Percentiles rank a stretch among this genome's conserved stretches.
Evolutionary conservation across 2,888 invertebrate genomes (phyloP).

Genomic region (Acanthosoma haemorrhoidale): DNA sequence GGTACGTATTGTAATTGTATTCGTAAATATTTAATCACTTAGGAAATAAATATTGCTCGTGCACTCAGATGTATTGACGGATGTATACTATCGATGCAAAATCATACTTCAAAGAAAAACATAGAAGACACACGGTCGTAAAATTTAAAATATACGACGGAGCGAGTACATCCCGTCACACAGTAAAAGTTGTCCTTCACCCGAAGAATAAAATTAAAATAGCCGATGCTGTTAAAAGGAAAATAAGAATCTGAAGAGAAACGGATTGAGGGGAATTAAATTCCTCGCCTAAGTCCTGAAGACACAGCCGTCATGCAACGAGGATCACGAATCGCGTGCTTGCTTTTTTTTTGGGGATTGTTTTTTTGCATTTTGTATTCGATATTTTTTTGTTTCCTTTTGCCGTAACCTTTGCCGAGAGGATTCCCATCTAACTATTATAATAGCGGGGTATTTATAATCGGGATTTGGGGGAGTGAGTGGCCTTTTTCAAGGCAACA

Average conservation of each 20-base stretch:
- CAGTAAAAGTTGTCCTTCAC: not conserved
- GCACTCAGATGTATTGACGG: too few relatives aligned
- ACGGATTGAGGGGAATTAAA: too few relatives aligned
- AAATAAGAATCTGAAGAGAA: too few relatives aligned
- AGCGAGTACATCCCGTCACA: not conserved
- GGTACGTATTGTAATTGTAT: too few relatives aligned
- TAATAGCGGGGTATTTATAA: too few relatives aligned
- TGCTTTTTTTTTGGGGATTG: not conserved
- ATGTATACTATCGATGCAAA: too few relatives aligned
- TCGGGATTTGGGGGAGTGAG: not conserved
- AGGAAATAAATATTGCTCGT: too few relatives aligned
- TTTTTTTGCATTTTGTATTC: not conserved
- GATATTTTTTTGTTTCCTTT: not conserved
- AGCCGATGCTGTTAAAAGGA: not conserved
- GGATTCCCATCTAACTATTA: not conserved
- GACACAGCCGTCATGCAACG: not conserved
- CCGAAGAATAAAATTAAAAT: constrained; percentile 14
- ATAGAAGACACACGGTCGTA: too few relatives aligned
- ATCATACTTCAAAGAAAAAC: too few relatives aligned
- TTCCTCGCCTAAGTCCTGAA: not conserved
- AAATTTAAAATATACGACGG: not conserved
- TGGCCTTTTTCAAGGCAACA: not conserved
- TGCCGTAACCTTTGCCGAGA: not conserved
- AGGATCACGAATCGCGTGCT: not conserved
- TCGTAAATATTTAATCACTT: too few relatives aligned